A percentile compares a stretch with the other conserved stretches of the same genome.
These are phyloP conservation scores for Augochlora pura DNA, from an alignment of 1,140 invertebrate species.

Conservation along the genomic window DNA sequence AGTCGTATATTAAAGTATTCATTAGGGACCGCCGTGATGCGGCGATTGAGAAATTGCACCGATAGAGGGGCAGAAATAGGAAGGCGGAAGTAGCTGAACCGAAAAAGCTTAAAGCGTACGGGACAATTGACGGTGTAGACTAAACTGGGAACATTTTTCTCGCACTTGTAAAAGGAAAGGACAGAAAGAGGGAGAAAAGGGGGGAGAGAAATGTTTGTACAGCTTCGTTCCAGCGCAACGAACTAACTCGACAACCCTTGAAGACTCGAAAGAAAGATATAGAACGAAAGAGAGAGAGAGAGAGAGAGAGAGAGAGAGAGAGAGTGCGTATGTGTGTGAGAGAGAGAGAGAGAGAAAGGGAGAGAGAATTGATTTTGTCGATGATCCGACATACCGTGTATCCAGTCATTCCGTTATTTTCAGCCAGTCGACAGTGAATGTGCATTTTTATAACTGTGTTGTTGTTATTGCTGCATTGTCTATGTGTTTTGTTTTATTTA, in stretches of 20 bases:
- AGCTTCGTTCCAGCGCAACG: slow-evolving; percentile 37
- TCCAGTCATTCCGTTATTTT: slow-evolving; percentile 57
- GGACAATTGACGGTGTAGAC: neutral
- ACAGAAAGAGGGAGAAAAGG: neutral
- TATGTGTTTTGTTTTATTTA: slow-evolving; percentile 58
- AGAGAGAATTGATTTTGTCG: slow-evolving; percentile 12
- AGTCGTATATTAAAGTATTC: slow-evolving; percentile 50
- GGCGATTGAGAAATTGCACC: slow-evolving; percentile 17
- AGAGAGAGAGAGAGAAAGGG: no score
- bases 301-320: no score
- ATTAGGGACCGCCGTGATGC: slow-evolving; percentile 42
- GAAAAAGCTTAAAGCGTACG: neutral
- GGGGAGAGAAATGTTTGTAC: neutral
- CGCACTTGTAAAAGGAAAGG: neutral
- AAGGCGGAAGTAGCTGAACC: slow-evolving; percentile 28
- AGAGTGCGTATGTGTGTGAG: no score
- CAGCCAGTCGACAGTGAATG: slow-evolving; percentile 29
- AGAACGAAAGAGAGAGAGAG: no score
- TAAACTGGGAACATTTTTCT: slow-evolving; percentile 8
- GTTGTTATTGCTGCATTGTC: slow-evolving; percentile 67
- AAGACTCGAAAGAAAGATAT: slow-evolving; percentile 2
- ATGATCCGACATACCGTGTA: slow-evolving; percentile 31
- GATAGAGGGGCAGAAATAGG: slow-evolving; percentile 25
- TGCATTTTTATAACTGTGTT: slow-evolving; percentile 66
- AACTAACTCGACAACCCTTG: slow-evolving; percentile 16